Percentiles rank a stretch among this genome's conserved stretches.
These are phyloP conservation scores for Drosophila fuyamai DNA, from an alignment of 1,140 invertebrate species.

Conservation along the genomic window DNA sequence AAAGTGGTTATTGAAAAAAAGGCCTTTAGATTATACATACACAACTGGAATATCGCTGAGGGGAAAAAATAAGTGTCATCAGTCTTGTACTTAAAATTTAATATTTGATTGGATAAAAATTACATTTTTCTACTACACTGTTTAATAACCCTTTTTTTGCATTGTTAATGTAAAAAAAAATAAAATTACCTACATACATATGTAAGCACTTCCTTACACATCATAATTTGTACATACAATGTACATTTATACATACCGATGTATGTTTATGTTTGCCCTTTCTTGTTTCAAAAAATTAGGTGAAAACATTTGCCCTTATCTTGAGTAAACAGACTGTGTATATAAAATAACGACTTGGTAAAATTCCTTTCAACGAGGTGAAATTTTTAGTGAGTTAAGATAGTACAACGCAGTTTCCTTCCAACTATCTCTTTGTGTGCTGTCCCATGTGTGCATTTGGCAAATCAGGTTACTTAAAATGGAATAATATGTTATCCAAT, in stretches of 20 bases:
- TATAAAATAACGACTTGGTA: background rate
- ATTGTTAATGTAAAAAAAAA: background rate
- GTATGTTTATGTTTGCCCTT: background rate
- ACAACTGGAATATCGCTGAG: conserved; percentile 24
- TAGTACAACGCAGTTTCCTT: conserved; percentile 21
- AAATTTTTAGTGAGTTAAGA: conserved; percentile 2
- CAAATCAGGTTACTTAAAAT: background rate
- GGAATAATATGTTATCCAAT: conserved; percentile 11
- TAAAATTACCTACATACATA: background rate
- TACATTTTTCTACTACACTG: background rate
- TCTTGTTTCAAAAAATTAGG: background rate
- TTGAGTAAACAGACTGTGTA: background rate
- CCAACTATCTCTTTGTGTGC: conserved; percentile 13
- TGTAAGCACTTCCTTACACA: background rate
- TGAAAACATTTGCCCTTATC: background rate
- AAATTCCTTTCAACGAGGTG: background rate
- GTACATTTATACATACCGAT: background rate
- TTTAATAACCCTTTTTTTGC: background rate
- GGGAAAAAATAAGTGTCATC: conserved; percentile 25
- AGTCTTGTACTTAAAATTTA: background rate
- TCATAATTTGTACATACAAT: background rate
- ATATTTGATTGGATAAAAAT: background rate
- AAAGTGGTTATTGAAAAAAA: conserved; percentile 16
- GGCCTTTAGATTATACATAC: conserved; percentile 21
- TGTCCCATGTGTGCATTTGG: conserved; percentile 5